Conservation (phyloP, 1,140 invertebrate genomes). For the Brachionus rubens region DNA sequence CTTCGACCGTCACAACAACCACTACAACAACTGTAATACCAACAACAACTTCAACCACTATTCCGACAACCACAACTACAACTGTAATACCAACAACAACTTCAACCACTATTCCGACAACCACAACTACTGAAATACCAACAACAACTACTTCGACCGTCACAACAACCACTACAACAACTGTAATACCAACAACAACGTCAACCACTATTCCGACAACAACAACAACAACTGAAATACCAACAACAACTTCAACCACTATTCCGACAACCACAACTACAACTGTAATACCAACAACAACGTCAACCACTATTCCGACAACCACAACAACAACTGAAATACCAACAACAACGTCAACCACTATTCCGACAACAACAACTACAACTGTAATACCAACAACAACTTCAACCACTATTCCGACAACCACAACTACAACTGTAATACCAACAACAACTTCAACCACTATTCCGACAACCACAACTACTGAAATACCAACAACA, state of each 20-base stretch:
- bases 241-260: neutral
- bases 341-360: neutral
- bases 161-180: neutral
- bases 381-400: neutral
- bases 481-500: neutral
- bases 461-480: neutral
- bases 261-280: neutral
- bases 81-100: neutral
- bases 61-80: neutral
- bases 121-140: neutral
- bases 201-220: neutral
- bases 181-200: neutral
- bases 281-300: neutral
- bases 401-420: neutral
- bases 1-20: neutral
- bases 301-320: neutral
- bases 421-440: neutral
- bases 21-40: neutral
- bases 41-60: neutral
- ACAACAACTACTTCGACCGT: neutral
- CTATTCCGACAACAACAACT: neutral
- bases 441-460: neutral
- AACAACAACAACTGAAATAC: neutral
- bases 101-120: neutral
- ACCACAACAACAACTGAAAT: neutral